Evolutionary conservation across 2,113 vertebrate species (phyloP), one percentile per base, ranked within the genome.

Genomic region (Sebastes schlegelii): DNA sequence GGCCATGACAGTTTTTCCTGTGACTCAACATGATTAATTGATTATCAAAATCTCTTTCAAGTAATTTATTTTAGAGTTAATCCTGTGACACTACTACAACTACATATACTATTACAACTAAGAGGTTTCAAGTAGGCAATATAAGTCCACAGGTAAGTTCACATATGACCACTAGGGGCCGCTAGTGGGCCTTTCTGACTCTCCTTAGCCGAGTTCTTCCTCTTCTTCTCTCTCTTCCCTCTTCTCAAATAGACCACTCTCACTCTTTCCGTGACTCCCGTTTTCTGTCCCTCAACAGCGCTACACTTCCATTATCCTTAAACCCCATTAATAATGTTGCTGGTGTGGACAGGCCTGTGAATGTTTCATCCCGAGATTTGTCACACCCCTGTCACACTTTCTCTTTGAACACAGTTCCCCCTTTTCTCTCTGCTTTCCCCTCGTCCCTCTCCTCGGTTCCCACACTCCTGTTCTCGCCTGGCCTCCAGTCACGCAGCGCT

Each of bases 401-500:
- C 26, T 68, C 43, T 8, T 4, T 85, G 23, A 80, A 78, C 57
- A 64, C 46, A 43, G 17, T 61, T 52, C 16, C 40, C 62, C 40
- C 69, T 34, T 62, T 23, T 61, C 49, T 45, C 63, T 78, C 54
- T 65, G 12, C 68, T 72, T 21, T 34, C 70, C 14, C 72, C 13
- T 13, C 61, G 23, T 42, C 17, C 17, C 57, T 19, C 17, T 57
- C 46, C 43, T 23, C 40, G 43, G 58, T 91, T 81, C 82, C 81
- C 74, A 80, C 82, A 64, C 83, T 77, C 64, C 58, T 43, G 77
- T 61, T 60, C 42, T 77, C 49, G 51, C 17, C 79, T 66, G 78
- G 81, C 81, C 87, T 68, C 19, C 62, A 63, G 83, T 88, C 75
- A 85, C 51, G 80, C 79, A 74, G 69, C 7, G 10, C 74, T 91